These are phyloP conservation scores for Armadillidium nasatum DNA, from an alignment of 1,140 invertebrate genomes.

Conservation along the genomic window DNA sequence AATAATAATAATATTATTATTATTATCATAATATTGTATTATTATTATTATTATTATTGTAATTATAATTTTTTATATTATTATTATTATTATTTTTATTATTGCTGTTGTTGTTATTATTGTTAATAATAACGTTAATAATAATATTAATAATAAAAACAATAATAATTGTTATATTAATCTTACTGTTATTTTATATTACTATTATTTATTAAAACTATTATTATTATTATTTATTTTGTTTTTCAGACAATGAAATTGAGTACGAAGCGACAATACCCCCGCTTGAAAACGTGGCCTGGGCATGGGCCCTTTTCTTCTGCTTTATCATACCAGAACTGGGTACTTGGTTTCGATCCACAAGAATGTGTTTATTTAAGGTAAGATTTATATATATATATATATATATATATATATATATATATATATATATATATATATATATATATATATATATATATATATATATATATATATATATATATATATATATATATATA, in stretches of 20 bases:
- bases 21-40: no score
- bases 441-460: slow-evolving; percentile 14
- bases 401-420: slow-evolving; percentile 20
- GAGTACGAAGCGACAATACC: slow-evolving; percentile 71
- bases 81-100: no score
- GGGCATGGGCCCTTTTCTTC: slow-evolving; percentile 89
- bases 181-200: not conserved
- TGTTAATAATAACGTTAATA: no score
- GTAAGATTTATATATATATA: slow-evolving; percentile 30
- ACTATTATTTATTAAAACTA: not conserved
- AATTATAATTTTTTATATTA: no score
- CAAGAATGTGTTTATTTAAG: slow-evolving; percentile 86
- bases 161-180: no score
- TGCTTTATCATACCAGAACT: slow-evolving; percentile 81
- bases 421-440: slow-evolving; percentile 22
- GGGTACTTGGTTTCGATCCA: slow-evolving; percentile 73
- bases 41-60: no score
- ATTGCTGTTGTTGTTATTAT: no score
- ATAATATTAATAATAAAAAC: no score
- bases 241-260: slow-evolving; percentile 66
- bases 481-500: slow-evolving; percentile 20
- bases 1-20: no score
- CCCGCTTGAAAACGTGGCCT: slow-evolving; percentile 76
- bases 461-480: slow-evolving; percentile 9
- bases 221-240: slow-evolving; percentile 3